These are phyloP conservation scores for Mohoua ochrocephala DNA, from an alignment of 2,113 vertebrate species.

Conservation along the genomic window DNA sequence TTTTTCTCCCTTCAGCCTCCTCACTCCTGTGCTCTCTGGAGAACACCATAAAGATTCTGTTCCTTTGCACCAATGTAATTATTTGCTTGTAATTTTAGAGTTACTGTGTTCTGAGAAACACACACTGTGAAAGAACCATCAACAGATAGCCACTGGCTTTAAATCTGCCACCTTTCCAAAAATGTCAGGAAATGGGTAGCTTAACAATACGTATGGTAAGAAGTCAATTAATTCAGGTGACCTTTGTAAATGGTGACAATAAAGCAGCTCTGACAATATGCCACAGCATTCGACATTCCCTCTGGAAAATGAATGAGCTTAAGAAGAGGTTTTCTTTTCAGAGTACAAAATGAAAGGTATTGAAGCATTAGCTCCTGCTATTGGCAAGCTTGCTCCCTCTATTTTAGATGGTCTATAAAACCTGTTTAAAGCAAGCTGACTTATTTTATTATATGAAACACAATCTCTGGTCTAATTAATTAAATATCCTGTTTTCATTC, in stretches of 20 bases:
- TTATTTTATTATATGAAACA: slow-evolving; percentile 15
- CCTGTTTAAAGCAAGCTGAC: slow-evolving; percentile 22
- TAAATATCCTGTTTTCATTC: not conserved
- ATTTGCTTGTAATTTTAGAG: slow-evolving; percentile 47
- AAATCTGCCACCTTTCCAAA: slow-evolving; percentile 50
- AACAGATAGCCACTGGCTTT: slow-evolving; percentile 46
- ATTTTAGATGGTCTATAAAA: slow-evolving; percentile 35
- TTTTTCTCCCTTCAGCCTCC: not conserved
- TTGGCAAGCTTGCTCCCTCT: slow-evolving; percentile 55
- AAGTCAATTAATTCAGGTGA: slow-evolving; percentile 73
- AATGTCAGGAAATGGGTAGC: slow-evolving; percentile 41
- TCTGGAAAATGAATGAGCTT: slow-evolving; percentile 69
- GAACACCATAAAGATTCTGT: not conserved
- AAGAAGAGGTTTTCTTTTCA: slow-evolving; percentile 61
- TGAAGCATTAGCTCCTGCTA: slow-evolving; percentile 62
- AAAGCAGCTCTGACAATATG: slow-evolving; percentile 65
- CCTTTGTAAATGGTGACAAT: slow-evolving; percentile 73
- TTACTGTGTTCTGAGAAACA: slow-evolving; percentile 18
- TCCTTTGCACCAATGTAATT: slow-evolving; percentile 16
- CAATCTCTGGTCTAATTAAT: not conserved
- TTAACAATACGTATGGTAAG: slow-evolving; percentile 56
- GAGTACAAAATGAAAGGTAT: slow-evolving; percentile 64
- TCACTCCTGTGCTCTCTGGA: not conserved
- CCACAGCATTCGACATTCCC: slow-evolving; percentile 57
- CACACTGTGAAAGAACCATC: not conserved